Conservation (phyloP, 2,888 invertebrate species). For the Lycaena phlaeas region DNA sequence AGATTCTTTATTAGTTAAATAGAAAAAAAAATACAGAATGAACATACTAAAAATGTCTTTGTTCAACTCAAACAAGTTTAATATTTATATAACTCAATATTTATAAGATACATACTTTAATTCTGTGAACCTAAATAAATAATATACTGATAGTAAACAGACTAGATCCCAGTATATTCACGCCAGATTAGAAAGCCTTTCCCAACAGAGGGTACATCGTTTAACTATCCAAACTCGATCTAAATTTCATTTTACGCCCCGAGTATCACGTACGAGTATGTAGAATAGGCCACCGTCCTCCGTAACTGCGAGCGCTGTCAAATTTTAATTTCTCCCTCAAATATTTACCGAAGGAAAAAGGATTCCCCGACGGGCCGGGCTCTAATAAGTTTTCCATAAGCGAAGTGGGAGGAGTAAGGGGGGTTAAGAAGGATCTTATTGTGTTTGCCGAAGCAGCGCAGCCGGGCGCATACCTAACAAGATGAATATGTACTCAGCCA, state of each 20-base stretch:
- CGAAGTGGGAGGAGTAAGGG: constrained; percentile 33
- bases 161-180: constrained; percentile 12
- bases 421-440: constrained; percentile 60
- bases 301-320: constrained; percentile 65
- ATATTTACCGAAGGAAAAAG: constrained; percentile 73
- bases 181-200: constrained; percentile 16
- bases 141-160: too few species aligned
- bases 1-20: too few species aligned
- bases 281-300: constrained; percentile 56
- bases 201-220: constrained; percentile 18
- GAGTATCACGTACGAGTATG: constrained; percentile 65
- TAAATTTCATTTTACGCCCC: constrained; percentile 71
- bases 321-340: constrained; percentile 74
- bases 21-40: too few species aligned
- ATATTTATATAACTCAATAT: too few species aligned
- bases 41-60: too few species aligned
- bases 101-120: too few species aligned
- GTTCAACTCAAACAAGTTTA: too few species aligned
- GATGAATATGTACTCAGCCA: constrained; percentile 67
- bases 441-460: constrained; percentile 72
- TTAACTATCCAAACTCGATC: constrained; percentile 60
- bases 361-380: constrained; percentile 68
- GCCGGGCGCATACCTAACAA: constrained; percentile 72
- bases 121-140: too few species aligned
- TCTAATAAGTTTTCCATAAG: constrained; percentile 74